Evolutionary conservation across 2,888 invertebrate genomes (phyloP).

Genomic region (Linyphia triangularis): DNA sequence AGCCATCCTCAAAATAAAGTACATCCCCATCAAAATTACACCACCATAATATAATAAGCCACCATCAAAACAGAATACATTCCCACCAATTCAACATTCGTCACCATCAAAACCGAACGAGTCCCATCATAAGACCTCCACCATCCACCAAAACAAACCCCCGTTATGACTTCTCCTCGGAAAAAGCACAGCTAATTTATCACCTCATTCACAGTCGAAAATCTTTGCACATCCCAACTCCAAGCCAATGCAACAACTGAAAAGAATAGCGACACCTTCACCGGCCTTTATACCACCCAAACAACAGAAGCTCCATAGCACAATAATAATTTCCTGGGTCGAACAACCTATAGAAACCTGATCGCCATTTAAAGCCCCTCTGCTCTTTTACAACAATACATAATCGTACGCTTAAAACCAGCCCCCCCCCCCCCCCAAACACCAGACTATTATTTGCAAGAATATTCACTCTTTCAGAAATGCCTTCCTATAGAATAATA

Average conservation of each 20-base stretch:
- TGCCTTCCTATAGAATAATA: constrained; percentile 55
- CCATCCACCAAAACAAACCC: background rate
- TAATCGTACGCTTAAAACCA: constrained; percentile 53
- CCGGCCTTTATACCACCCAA: constrained; percentile 29
- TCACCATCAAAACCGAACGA: background rate
- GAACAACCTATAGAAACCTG: constrained; percentile 57
- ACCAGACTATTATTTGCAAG: constrained; percentile 34
- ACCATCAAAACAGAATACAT: background rate
- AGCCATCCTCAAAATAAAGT: background rate
- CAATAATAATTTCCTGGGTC: constrained; percentile 55
- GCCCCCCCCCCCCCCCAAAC: constrained; percentile 11
- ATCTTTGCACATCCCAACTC: background rate
- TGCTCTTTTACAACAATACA: constrained; percentile 27
- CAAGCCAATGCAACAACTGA: background rate
- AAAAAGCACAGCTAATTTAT: background rate
- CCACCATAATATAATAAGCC: too few relatives aligned
- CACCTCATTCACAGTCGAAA: background rate
- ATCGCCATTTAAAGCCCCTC: constrained; percentile 44
- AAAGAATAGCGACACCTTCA: background rate
- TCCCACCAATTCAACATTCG: background rate
- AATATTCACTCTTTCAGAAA: constrained; percentile 57
- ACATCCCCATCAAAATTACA: too few relatives aligned
- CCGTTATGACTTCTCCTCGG: background rate
- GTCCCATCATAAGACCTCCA: background rate
- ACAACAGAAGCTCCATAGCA: constrained; percentile 26